Base-by-base conservation (phyloP, 2,113 vertebrate genomes). In the Thamnaconus septentrionalis region DNA sequence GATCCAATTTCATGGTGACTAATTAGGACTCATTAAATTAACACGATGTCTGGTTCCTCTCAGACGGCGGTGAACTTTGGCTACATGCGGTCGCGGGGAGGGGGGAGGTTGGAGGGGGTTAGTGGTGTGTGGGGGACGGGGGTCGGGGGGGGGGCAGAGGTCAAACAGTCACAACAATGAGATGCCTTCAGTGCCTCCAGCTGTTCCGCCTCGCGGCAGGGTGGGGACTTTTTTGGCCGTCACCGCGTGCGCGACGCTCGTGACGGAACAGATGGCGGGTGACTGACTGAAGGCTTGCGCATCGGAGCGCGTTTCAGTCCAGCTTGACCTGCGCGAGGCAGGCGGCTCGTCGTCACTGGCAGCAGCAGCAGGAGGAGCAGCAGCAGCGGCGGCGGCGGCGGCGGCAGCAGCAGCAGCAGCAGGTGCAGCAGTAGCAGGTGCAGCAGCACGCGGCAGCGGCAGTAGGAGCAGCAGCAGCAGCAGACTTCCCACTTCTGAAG, bases 331-430 rank as follows among this genome's bases (percentile, higher is more conserved):
- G 86, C 80, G 41, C 59, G 48, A 9, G 48, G 10, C 73, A 87
- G 84, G 90, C 92, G 92, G 92, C 91, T 92, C 92, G 89, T 88
- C 86, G 80, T 87, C 64, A 66, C 70, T 67, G 76, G 84, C 77
- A 77, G 65, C 70, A 83, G 84, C 49, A 11, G 9, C 9, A 8
- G 4, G 48, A 6, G 48, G 9, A 5, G 76, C 62, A n/a, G 62
- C 73, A 46, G 75, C 78, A 74, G 80, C 69, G 51, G 72, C 44
- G 47, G 60, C 76, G 57, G 62, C 56, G 11, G 44, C 54, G 40
- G 69, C 68, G 9, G 10, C 53, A 18, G 45, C 60, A 41, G 41
- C 50, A 60, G n/a, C 18, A 31, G 18, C 18, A 31, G 18, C 18
- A 31, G 18, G n/a, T n/a, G n/a, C 2, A 31, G 18, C 18, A 31